Conservation (phyloP, 2,888 invertebrate genomes). For the Vanessa cardui region DNA sequence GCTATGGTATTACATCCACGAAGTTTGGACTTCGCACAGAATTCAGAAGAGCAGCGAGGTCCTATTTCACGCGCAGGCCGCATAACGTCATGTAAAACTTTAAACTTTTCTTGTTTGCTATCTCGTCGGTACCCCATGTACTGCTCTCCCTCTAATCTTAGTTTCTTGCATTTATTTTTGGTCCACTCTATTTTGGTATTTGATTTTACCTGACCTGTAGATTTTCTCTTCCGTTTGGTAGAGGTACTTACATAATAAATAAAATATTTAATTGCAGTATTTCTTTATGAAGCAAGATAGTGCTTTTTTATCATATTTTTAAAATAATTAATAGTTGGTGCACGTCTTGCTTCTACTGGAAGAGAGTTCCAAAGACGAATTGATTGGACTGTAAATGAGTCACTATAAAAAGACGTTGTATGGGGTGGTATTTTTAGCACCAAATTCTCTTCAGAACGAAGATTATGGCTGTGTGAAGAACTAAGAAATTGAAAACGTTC, state of each 20-base stretch:
- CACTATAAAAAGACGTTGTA: too few species aligned
- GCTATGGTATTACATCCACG: background rate
- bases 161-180: constrained; percentile 4
- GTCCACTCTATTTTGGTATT: background rate
- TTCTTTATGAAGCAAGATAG: too few species aligned
- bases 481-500: too few species aligned
- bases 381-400: too few species aligned
- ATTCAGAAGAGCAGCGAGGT: background rate
- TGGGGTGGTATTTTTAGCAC: too few species aligned
- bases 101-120: constrained; percentile 1
- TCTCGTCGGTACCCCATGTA: constrained; percentile 1
- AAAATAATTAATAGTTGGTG: too few species aligned
- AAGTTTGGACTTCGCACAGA: background rate
- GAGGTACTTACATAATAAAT: background rate
- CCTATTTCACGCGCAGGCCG: constrained; percentile 1
- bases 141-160: constrained; percentile 1
- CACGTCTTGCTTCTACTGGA: too few species aligned
- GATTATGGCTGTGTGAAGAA: too few species aligned
- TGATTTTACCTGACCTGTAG: background rate
- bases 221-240: background rate
- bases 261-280: too few species aligned
- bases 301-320: too few species aligned
- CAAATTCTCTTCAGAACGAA: too few species aligned
- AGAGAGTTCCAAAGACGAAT: too few species aligned
- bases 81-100: constrained; percentile 3